A percentile compares a stretch with the other conserved stretches of the same genome.
Evolutionary conservation across 2,888 invertebrate genomes (phyloP).

Genomic region (Axea sp.): DNA sequence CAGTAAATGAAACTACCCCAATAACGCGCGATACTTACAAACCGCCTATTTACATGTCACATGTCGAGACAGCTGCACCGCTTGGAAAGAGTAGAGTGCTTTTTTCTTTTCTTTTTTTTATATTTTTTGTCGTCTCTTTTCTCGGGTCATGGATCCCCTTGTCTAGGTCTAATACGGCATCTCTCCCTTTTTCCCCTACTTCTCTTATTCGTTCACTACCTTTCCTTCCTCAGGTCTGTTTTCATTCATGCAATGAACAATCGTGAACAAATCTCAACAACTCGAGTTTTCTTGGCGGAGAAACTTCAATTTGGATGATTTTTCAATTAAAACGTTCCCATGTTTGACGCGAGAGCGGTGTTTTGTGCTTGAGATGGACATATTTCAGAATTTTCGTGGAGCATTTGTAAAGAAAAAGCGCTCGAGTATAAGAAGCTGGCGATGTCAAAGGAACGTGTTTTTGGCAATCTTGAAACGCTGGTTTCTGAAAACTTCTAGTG

Average conservation of each 20-base stretch:
- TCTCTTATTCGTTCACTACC: neutral
- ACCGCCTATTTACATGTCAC: constrained; percentile 43
- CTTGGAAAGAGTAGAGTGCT: constrained; percentile 15
- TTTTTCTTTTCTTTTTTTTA: constrained; percentile 12
- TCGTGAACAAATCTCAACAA: constrained; percentile 13
- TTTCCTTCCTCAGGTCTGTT: constrained; percentile 14
- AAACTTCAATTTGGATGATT: constrained; percentile 13
- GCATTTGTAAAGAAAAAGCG: neutral
- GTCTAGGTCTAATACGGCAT: constrained; percentile 42
- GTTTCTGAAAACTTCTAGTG: too few relatives aligned
- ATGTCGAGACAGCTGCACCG: constrained; percentile 37
- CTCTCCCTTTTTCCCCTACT: neutral
- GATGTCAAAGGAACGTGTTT: too few relatives aligned
- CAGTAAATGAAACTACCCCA: constrained; percentile 16
- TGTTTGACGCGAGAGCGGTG: neutral
- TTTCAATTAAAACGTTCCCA: constrained; percentile 22
- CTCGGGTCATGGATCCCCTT: constrained; percentile 50
- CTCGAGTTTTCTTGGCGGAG: constrained; percentile 14
- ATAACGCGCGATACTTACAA: constrained; percentile 30
- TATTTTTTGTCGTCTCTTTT: constrained; percentile 36
- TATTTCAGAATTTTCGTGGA: neutral
- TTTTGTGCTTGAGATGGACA: neutral
- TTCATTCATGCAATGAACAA: constrained; percentile 20
- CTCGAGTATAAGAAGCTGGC: too few relatives aligned
- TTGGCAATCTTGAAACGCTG: too few relatives aligned